Base-by-base conservation (phyloP, 2,113 vertebrate species). In the Hypanus sabinus region DNA sequence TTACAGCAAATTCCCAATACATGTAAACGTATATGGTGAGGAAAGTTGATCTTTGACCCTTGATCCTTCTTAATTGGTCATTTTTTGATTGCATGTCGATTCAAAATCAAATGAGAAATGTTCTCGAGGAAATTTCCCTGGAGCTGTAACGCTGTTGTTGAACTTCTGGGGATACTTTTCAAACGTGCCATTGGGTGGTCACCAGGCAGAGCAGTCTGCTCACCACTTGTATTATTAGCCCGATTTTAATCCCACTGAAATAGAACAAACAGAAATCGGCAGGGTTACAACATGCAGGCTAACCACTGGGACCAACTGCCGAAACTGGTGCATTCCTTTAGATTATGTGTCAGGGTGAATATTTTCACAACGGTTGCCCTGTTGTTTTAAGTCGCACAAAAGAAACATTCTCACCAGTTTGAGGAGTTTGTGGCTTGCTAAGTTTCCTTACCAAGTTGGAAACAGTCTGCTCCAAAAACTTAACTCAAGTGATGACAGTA, bases 321-420 rank as follows among this genome's bases (percentile, higher is more conserved):
- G n/a, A 36, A 79, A n/a, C n/a, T 93, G 91, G 9, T 93, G 91
- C 91, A 14, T 92, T 55, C 70, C 71, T 93, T 30, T 70, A 93
- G 36, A 93, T 55, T 71, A 73, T 10, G 20, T 16, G 20, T 20
- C 24, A 27, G 38, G 12, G 24, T 73, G 68, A 46, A 93, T 55
- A 55, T 93, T 93, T 93, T 93, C 38, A 30, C 20, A 55, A 75
- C 38, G 30, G 16, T 90, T 75, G 71, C 38, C 55, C 36, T 46
- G 38, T 93, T 30, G 36, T 27, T 75, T 93, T 93, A 75, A 38
- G 38, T 73, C 10, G 68, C 36, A 75, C 14, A 38, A 71, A 93
- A 93, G 70, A 55, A 93, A 71, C 36, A 73, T 73, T 73, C 22
- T 55, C 70, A 75, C 70, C 38, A 46, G 70, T 73, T 7, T 93